Conservation (phyloP, 2,113 vertebrate genomes). For the Chloropsis cyanopogon region DNA sequence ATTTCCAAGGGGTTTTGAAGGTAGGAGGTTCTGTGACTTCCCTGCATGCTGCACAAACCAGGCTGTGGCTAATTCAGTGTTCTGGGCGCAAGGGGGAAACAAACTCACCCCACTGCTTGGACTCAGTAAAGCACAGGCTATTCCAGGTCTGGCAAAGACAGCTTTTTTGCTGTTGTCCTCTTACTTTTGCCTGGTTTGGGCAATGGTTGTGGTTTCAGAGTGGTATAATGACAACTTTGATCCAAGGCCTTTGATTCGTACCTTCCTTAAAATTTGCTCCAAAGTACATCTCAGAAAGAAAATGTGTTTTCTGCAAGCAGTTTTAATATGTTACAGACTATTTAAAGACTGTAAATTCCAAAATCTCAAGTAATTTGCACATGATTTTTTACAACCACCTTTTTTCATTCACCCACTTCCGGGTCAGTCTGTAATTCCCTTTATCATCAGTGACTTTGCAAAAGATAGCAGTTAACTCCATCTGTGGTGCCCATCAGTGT, state of each 20-base stretch:
- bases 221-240: not conserved
- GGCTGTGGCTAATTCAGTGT: not conserved
- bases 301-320: not conserved
- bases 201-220: not conserved
- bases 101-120: not conserved
- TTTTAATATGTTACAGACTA: not conserved
- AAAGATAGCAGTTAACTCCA: not conserved
- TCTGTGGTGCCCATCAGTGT: not conserved
- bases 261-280: not conserved
- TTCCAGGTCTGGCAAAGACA: not conserved
- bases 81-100: not conserved
- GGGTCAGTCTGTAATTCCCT: not conserved
- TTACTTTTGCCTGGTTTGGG: not conserved
- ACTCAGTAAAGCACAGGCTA: not conserved
- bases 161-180: not conserved
- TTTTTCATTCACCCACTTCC: not conserved
- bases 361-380: not conserved
- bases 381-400: not conserved
- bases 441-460: not conserved
- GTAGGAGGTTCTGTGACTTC: not conserved
- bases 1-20: not conserved
- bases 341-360: not conserved
- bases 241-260: not conserved
- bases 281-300: not conserved
- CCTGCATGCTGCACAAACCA: not conserved